Evolutionary conservation across 2,797 vertebrate species (phyloP).

Genomic region (Pangasius sanitwongsei): DNA sequence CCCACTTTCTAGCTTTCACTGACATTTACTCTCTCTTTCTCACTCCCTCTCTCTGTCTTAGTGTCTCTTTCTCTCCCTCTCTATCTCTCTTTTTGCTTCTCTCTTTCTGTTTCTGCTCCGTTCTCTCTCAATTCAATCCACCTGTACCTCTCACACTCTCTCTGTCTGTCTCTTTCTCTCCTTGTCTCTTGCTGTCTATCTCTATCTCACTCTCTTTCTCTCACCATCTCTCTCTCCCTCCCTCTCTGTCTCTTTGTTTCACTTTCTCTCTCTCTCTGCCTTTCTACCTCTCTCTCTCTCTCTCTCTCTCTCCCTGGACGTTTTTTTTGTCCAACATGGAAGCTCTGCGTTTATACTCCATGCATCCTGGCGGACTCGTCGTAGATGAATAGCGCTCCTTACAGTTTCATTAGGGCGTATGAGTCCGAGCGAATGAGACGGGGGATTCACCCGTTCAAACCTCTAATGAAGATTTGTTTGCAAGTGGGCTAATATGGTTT

Average conservation of each 20-base stretch:
- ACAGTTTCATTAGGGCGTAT: conserved; percentile 37
- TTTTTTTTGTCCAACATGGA: not conserved
- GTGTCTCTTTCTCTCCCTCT: not conserved
- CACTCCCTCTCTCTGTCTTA: not conserved
- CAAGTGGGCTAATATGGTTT: conserved; percentile 61
- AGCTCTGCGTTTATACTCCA: not conserved
- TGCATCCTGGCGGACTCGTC: conserved; percentile 14
- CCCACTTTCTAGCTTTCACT: not conserved
- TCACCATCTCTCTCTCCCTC: not conserved
- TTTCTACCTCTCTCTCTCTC: not conserved
- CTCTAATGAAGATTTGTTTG: conserved; percentile 60
- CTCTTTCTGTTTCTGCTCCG: too few species aligned
- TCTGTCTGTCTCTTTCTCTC: not conserved
- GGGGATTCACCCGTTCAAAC: conserved; percentile 47
- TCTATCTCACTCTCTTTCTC: not conserved
- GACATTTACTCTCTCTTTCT: not conserved
- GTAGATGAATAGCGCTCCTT: conserved; percentile 36
- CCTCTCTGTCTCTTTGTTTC: not conserved
- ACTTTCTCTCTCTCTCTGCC: not conserved
- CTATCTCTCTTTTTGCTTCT: not conserved
- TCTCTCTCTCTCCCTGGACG: not conserved
- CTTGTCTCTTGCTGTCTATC: not conserved
- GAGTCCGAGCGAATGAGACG: conserved; percentile 54
- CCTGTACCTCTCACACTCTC: not conserved
- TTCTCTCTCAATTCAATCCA: too few species aligned